Percentiles rank a stretch among this genome's conserved stretches.
These are phyloP conservation scores for Macaria liturata DNA, from an alignment of 2,888 invertebrate genomes.

Conservation along the genomic window DNA sequence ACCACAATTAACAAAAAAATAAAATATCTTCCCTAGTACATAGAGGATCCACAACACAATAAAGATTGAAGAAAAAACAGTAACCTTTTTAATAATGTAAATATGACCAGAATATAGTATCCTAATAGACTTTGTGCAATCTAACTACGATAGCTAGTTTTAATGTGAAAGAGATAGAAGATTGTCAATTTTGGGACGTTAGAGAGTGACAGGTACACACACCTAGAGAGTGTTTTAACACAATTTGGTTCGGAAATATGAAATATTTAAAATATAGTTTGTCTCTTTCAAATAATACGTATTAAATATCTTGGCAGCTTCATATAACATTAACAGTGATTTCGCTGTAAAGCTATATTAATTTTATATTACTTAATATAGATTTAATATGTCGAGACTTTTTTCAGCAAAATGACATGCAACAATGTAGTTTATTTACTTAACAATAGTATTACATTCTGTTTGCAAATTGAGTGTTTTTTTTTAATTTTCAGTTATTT, in stretches of 20 bases:
- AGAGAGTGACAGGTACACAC: constrained; percentile 30
- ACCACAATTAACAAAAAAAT: too few species aligned
- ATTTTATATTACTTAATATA: constrained; percentile 9
- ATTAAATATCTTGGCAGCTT: constrained; percentile 1
- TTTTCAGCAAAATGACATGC: not conserved
- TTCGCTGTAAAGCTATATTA: not conserved
- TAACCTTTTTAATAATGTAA: constrained; percentile 33
- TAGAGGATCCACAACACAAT: too few species aligned
- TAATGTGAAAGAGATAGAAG: constrained; percentile 48
- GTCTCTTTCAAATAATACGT: constrained; percentile 9
- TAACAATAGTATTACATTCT: too few species aligned
- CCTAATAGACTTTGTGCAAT: constrained; percentile 53
- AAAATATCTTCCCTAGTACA: too few species aligned
- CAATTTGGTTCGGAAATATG: constrained; percentile 19
- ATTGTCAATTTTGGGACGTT: constrained; percentile 33
- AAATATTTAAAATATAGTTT: constrained; percentile 17
- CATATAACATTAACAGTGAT: not conserved
- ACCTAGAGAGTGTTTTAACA: constrained; percentile 22
- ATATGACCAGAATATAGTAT: constrained; percentile 30
- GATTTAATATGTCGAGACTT: not conserved
- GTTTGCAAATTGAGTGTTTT: too few species aligned
- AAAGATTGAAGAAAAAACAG: not conserved
- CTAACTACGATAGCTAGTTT: constrained; percentile 54
- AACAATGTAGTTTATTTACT: too few species aligned
- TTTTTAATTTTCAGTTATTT: too few species aligned